phyloP scores from a whole-genome alignment of 2,113 vertebrate genomes.

The Climacteris rufus region DNA sequence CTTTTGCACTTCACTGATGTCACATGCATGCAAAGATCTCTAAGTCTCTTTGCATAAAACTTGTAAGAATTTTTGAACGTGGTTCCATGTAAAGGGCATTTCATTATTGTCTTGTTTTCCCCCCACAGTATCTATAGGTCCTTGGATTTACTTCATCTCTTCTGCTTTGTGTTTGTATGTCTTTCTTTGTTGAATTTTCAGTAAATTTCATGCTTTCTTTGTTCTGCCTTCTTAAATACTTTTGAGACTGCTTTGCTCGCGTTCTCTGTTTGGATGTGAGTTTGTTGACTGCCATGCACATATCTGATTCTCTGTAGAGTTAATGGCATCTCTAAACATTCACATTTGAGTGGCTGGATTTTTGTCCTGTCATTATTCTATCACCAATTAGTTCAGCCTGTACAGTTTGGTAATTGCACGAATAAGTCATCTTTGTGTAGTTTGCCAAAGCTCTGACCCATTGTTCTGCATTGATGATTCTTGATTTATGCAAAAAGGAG shows the following conservation, averaged over 20 bases:
- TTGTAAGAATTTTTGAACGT: not conserved
- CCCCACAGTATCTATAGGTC: not conserved
- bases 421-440: not conserved
- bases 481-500: not conserved
- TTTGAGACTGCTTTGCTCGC: not conserved
- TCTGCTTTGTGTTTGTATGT: not conserved
- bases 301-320: not conserved
- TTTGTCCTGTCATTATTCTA: slow-evolving; percentile 27
- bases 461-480: not conserved
- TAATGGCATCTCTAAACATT: not conserved
- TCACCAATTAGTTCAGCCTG: slow-evolving; percentile 14
- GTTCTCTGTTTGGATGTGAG: not conserved
- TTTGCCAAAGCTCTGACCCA: slow-evolving; percentile 14
- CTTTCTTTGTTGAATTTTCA: not conserved
- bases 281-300: not conserved
- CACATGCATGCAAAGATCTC: not conserved
- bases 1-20: not conserved
- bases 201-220: not conserved
- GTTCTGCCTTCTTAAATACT: not conserved
- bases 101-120: not conserved
- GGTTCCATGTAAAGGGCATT: not conserved
- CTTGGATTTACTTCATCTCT: not conserved
- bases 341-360: not conserved
- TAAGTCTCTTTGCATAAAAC: not conserved
- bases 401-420: slow-evolving; percentile 1